phyloP scores from a whole-genome alignment of 2,797 vertebrate species.

The Anabas testudineus region DNA sequence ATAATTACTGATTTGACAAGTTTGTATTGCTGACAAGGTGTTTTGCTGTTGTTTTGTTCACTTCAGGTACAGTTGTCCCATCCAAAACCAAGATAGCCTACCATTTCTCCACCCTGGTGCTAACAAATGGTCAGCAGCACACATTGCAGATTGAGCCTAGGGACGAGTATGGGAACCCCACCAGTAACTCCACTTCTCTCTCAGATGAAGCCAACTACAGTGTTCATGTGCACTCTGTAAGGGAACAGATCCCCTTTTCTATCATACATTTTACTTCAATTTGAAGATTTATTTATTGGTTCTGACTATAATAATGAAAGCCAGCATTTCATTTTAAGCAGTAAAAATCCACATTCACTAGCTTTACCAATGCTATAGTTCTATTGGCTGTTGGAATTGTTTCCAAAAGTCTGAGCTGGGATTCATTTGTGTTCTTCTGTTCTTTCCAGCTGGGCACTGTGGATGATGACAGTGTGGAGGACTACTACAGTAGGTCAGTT shows the following conservation, averaged over 20 bases:
- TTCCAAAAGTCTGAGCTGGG: constrained; percentile 24
- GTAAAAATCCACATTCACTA: not conserved
- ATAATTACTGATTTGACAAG: not conserved
- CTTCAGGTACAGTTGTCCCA: constrained; percentile 93
- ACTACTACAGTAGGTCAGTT: constrained; percentile 90
- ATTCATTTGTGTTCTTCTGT: constrained; percentile 21
- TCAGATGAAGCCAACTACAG: constrained; percentile 94
- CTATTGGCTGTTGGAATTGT: not conserved
- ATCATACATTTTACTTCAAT: constrained; percentile 6
- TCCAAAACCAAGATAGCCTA: constrained; percentile 98
- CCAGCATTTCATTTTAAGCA: not conserved
- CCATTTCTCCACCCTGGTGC: constrained; percentile 97
- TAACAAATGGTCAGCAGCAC: constrained; percentile 94
- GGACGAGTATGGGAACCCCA: constrained; percentile 97
- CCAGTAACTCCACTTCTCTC: constrained; percentile 92
- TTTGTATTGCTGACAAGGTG: not conserved
- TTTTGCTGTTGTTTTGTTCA: constrained; percentile 1
- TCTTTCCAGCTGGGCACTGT: constrained; percentile 89
- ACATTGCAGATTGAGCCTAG: constrained; percentile 96
- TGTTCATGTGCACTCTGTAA: constrained; percentile 91
- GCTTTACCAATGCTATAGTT: too few relatives aligned
- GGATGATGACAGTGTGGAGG: constrained; percentile 90
- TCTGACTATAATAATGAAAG: constrained; percentile 18
- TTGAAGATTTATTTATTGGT: constrained; percentile 20
- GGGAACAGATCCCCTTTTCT: constrained; percentile 39